Base-by-base conservation (phyloP, 1,140 invertebrate genomes). In the Ridgeia piscesae region DNA sequence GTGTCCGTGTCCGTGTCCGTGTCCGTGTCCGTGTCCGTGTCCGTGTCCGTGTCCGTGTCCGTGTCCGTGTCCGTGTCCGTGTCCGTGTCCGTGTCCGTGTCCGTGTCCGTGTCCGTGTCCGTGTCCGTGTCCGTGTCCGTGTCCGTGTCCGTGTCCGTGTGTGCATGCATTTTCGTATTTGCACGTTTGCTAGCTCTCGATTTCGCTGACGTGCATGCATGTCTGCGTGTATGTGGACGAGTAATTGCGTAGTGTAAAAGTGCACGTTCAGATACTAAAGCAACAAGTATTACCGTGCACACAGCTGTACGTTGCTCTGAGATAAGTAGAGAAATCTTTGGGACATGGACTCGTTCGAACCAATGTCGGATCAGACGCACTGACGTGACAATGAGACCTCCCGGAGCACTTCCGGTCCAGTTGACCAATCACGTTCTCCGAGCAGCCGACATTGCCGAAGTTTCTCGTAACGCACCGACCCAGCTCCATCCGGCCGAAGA, bases 351-450 rank as follows among this genome's bases (percentile, higher is more conserved):
- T 89, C 33, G 92, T 93, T 31, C 91, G 42, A 21, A 93, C 91
- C 35, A 93, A 31, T 11, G 91, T 89, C 34, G 91, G 88, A 35
- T 93, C 92, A 31, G 92, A 93, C 17, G 92, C 93, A 89, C 93
- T 92, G 88, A 93, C 33, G 31, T 91, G 91, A 77, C 93, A 93
- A 4, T 11, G 34, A 50, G 88, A 42, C 35, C 93, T 35, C 21
- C 93, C 93, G 35, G 93, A 93, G 58, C 93, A 93, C 89, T 35
- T n/a, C 31, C 35, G 31, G 89, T 92, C 93, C 93, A 93, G 58
- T 91, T 90, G 92, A 8, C 35, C 58, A 34, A 92, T 34, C 33
- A 93, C 93, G 35, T 92, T 89, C 34, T 33, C 33, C n/a, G 50
- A 77, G 89, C 93, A 93, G 35, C 92, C 93, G 35, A 93, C 33